Percentiles rank a stretch among this genome's conserved stretches.
phyloP scores from a whole-genome alignment of 2,113 vertebrate genomes.

The Chloebia gouldiae region DNA sequence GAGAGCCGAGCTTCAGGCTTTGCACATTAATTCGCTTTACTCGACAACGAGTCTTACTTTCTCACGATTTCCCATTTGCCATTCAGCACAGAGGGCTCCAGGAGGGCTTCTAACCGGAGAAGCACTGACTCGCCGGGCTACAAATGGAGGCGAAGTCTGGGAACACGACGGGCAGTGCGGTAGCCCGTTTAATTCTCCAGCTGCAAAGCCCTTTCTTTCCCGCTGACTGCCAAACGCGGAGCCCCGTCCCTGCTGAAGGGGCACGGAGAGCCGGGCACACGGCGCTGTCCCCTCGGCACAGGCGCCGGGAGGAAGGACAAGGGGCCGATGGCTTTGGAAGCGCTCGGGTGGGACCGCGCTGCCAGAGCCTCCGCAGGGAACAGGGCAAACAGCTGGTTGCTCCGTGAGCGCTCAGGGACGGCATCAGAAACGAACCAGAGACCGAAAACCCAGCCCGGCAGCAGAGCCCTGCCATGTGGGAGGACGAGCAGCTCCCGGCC shows the following conservation, averaged over 20 bases:
- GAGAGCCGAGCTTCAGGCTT: background rate
- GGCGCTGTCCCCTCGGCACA: background rate
- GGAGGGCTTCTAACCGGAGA: background rate
- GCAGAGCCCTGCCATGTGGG: background rate
- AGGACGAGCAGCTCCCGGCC: background rate
- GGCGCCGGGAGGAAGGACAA: background rate
- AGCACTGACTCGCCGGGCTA: background rate
- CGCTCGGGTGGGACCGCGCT: background rate
- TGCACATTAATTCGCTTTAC: background rate
- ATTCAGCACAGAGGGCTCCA: background rate
- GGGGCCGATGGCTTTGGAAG: background rate
- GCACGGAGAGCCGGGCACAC: background rate
- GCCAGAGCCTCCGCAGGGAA: background rate
- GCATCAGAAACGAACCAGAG: background rate
- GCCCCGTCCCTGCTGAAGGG: background rate
- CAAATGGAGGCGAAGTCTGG: background rate
- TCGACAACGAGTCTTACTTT: background rate
- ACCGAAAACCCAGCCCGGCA: accelerated
- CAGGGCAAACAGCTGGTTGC: no score
- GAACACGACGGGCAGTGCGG: accelerated
- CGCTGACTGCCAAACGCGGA: accelerated
- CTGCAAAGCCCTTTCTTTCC: background rate
- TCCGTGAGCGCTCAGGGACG: background rate
- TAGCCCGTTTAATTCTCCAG: background rate
- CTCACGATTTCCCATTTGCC: background rate